phyloP scores from a whole-genome alignment of 2,888 invertebrate species.

The Miltochrista miniata region DNA sequence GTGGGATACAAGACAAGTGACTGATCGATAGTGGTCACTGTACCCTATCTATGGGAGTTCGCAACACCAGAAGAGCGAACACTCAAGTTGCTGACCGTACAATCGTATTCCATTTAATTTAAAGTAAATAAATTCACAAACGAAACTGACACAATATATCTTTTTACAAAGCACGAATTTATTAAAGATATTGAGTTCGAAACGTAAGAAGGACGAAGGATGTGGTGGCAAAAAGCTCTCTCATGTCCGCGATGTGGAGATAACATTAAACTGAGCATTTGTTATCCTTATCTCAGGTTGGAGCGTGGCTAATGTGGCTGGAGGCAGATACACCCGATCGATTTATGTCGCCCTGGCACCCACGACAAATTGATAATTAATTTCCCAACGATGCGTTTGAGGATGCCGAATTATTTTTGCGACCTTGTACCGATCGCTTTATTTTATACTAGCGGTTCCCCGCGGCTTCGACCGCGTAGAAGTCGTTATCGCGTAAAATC shows the following conservation, averaged over 20 bases:
- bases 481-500: too few relatives aligned
- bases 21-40: too few relatives aligned
- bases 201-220: constrained; percentile 68
- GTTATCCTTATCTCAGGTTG: constrained; percentile 79
- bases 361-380: constrained; percentile 84
- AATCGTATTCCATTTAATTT: too few relatives aligned
- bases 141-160: constrained; percentile 30
- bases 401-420: constrained; percentile 78
- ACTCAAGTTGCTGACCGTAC: too few relatives aligned
- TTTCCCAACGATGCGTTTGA: constrained; percentile 77
- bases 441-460: constrained; percentile 26
- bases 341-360: constrained; percentile 81
- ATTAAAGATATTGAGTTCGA: constrained; percentile 48
- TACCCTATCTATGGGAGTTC: too few relatives aligned
- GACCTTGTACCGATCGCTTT: constrained; percentile 42
- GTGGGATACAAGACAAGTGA: too few relatives aligned
- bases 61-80: too few relatives aligned
- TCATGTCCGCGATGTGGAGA: constrained; percentile 80
- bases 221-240: constrained; percentile 83
- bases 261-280: constrained; percentile 83
- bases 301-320: constrained; percentile 82
- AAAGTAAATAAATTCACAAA: constrained; percentile 27
- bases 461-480: too few relatives aligned
- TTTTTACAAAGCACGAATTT: constrained; percentile 41
- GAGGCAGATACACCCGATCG: constrained; percentile 78